Evolutionary conservation across 2,797 vertebrate species (phyloP).

Genomic region (Tiaroga cobitis): DNA sequence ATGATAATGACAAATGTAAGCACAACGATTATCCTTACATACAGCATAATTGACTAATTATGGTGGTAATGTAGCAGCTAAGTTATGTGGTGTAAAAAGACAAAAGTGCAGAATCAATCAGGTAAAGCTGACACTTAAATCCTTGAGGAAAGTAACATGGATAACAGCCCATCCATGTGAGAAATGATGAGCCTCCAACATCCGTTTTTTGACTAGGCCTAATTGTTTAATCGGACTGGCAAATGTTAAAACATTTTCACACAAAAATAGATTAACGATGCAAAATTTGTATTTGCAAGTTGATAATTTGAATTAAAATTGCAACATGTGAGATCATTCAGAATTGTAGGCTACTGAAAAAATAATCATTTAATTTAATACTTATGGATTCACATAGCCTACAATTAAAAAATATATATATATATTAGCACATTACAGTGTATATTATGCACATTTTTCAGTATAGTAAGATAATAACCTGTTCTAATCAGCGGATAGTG

Average conservation of each 20-base stretch:
- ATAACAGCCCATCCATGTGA: constrained; percentile 10
- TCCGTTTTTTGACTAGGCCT: background rate
- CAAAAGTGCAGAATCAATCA: constrained; percentile 3
- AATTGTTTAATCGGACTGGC: background rate
- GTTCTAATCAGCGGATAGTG: background rate
- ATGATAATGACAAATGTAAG: constrained; percentile 15
- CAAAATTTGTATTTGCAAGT: background rate
- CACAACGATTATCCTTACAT: constrained; percentile 24
- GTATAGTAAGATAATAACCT: background rate
- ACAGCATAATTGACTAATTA: constrained; percentile 31
- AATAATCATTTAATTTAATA: too few relatives aligned
- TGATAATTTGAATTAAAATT: background rate
- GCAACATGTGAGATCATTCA: background rate
- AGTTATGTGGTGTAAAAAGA: background rate
- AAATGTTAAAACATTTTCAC: background rate
- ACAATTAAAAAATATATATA: too few relatives aligned
- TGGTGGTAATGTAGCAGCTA: background rate
- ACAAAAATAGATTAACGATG: background rate
- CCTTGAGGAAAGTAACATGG: background rate
- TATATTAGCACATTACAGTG: background rate
- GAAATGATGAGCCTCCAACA: constrained; percentile 11
- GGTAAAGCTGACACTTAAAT: constrained; percentile 11
- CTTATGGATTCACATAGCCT: background rate
- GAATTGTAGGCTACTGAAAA: background rate
- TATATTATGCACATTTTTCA: background rate